Evolutionary conservation across 2,888 invertebrate species (phyloP), one percentile per base, ranked within the genome.

Genomic region (Macrosoma leucophasiata): DNA sequence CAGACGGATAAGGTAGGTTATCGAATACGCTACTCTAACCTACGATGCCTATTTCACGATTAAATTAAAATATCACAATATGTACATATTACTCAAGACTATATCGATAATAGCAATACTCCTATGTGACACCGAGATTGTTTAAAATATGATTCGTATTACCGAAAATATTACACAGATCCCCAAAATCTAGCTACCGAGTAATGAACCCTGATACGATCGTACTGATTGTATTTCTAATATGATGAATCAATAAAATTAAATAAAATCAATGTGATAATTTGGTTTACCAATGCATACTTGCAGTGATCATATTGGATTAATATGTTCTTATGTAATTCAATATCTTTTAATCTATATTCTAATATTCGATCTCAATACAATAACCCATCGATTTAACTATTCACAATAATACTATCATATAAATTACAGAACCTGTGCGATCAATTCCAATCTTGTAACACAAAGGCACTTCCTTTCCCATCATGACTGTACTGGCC

Each of bases 61-160:
- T 78, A 76, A 74, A 79, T 75, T 78, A 77, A 78, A 78, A 81
- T 82, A 82, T 82, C 82, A 82, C 82, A 81, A 73, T 82, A 82
- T 82, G 77, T 82, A 82, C 81, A 82, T 60, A 75, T 71, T 70
- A 73, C 68, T 66, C 62, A 62, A 67, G 59, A 70, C 72, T 57
- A 74, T 66, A 58, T 68, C 63, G 56, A 62, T 70, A 76, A 74
- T 75, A 77, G 77, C 72, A 71, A 57, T 57, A 61, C 58, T 56
- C 53, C 57, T 58, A 62, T 55, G 62, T 56, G 60, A 62, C 61
- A 53, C 52, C 53, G 44, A 52, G 48, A 47, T 51, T 55, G 43
- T 50, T 52, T 39, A 45, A 34, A 40, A 41, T 41, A 39, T 45
- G 43, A 36, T 22, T 36, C 31, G 39, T 54, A 52, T 55, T 46